Conservation (phyloP, 23 tunicate genomes). For the Ciona savignyi region DNA sequence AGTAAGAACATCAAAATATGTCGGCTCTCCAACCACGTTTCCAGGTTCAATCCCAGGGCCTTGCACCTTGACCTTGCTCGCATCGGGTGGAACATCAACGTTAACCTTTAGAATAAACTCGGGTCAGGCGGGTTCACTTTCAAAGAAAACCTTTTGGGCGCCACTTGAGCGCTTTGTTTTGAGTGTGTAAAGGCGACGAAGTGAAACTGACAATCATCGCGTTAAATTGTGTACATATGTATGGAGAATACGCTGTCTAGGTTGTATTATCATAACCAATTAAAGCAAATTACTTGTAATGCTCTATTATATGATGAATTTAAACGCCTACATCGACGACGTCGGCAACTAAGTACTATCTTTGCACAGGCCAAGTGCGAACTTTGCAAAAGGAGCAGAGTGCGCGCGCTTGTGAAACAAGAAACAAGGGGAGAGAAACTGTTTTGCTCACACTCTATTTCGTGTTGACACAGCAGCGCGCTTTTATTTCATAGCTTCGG, state of each 20-base stretch:
- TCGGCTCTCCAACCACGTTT: slow-evolving; percentile 78
- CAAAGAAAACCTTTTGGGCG: too few relatives aligned
- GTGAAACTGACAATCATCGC: too few relatives aligned
- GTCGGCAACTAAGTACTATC: neutral
- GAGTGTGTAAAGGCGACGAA: too few relatives aligned
- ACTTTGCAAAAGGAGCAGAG: neutral
- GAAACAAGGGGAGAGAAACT: neutral
- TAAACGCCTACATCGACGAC: neutral
- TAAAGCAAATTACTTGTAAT: too few relatives aligned
- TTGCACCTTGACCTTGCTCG: slow-evolving; percentile 82
- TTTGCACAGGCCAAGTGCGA: too few relatives aligned
- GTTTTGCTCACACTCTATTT: neutral
- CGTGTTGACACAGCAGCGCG: neutral
- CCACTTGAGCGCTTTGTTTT: too few relatives aligned
- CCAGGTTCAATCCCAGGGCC: slow-evolving; percentile 97
- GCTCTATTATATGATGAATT: too few relatives aligned
- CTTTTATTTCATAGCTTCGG: neutral
- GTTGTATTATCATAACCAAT: too few relatives aligned
- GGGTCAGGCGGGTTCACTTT: too few relatives aligned
- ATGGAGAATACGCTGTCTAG: too few relatives aligned
- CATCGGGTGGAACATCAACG: slow-evolving; percentile 83
- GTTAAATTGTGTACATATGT: too few relatives aligned
- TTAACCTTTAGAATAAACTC: slow-evolving; percentile 47
- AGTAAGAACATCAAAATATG: slow-evolving; percentile 85
- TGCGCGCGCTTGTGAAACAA: neutral